phyloP scores from a whole-genome alignment of 30 jellyfish, hydroid and myxozoan genomes.

The Cassiopea andromeda region DNA sequence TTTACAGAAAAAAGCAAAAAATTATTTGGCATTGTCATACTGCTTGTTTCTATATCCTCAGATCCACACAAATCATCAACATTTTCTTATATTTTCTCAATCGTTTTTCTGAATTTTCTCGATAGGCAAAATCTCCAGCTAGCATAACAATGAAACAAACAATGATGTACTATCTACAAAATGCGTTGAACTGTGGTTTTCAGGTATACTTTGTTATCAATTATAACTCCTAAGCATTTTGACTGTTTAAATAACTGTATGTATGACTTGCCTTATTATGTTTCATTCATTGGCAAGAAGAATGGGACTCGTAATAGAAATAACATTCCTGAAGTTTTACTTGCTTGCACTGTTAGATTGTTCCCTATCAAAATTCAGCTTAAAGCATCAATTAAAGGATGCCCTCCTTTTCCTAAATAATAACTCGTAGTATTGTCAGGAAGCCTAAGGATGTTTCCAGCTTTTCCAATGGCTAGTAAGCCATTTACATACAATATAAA shows the following conservation, averaged over 20 bases:
- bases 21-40: conserved; percentile 5
- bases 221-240: conserved; percentile 43
- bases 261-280: conserved; percentile 21
- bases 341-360: conserved; percentile 50
- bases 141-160: too few species aligned
- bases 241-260: conserved; percentile 45
- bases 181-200: conserved; percentile 51
- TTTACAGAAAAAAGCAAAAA: conserved; percentile 8
- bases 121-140: too few species aligned
- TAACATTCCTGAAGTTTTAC: conserved; percentile 56
- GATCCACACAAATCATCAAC: too few species aligned
- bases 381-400: conserved; percentile 25
- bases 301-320: conserved; percentile 51
- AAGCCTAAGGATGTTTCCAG: conserved; percentile 34
- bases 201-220: conserved; percentile 46
- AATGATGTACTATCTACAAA: background rate
- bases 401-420: conserved; percentile 34
- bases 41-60: too few species aligned
- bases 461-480: conserved; percentile 18
- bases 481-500: conserved; percentile 44
- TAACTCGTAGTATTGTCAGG: conserved; percentile 60
- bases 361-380: conserved; percentile 15
- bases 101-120: too few species aligned
- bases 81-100: too few species aligned
- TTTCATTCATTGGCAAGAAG: conserved; percentile 57